These are phyloP conservation scores for Drosophila lowei DNA, from an alignment of 1,140 invertebrate species.

Conservation along the genomic window DNA sequence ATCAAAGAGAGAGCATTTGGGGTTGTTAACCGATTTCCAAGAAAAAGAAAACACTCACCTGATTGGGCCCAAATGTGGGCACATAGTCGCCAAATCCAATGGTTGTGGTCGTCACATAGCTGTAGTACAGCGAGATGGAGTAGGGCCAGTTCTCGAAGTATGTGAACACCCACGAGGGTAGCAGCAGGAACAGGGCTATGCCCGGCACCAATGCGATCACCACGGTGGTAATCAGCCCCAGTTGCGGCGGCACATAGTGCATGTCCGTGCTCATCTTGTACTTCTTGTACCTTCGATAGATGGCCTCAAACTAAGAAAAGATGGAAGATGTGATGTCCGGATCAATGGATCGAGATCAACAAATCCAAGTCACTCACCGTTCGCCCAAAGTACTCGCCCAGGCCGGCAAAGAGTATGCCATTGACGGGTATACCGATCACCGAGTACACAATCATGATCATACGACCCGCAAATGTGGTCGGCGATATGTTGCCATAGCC, in stretches of 20 bases:
- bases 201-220: conserved; percentile 92
- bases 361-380: conserved; percentile 84
- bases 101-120: conserved; percentile 95
- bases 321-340: neutral
- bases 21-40: neutral
- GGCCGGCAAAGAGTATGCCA: conserved; percentile 91
- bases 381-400: conserved; percentile 92
- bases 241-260: conserved; percentile 87
- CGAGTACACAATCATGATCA: conserved; percentile 96
- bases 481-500: conserved; percentile 95
- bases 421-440: conserved; percentile 97
- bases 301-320: conserved; percentile 86
- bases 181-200: conserved; percentile 94
- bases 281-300: conserved; percentile 90
- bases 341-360: neutral
- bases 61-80: conserved; percentile 84
- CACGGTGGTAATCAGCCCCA: conserved; percentile 90
- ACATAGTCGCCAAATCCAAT: conserved; percentile 98
- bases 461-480: conserved; percentile 90
- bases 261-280: conserved; percentile 85
- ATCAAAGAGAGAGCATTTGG: neutral
- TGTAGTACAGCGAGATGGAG: conserved; percentile 95
- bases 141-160: conserved; percentile 95
- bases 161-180: conserved; percentile 95
- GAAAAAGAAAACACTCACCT: conserved; percentile 83